Base-by-base conservation (phyloP, 2,888 invertebrate species). In the Eupithecia subumbrata region DNA sequence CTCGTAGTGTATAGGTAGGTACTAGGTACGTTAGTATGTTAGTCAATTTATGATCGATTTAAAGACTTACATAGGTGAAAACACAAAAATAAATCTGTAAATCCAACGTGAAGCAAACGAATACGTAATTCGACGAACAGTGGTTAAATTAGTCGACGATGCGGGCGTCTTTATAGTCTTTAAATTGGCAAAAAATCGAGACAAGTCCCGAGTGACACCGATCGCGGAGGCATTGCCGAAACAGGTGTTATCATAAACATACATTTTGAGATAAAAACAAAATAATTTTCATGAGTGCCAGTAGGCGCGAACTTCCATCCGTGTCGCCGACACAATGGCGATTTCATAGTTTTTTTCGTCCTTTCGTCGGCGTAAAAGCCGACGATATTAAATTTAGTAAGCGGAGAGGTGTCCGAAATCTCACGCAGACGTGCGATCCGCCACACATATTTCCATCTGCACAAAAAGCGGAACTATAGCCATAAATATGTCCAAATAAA, bases 401-500 rank as follows among this genome's bases (percentile, higher is more conserved):
- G 91, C 92, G 92, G 91, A 91, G 94, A 95, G 95, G 95, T 95
- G 95, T 95, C 94, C 92, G 91, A 94, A 95, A 93, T 95, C 95
- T 94, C 95, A 91, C 95, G 94, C 91, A 91, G 93, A 94, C 94
- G 95, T 94, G 95, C 94, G 94, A 95, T 91, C 94, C 95, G 95
- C 95, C 95, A 95, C 95, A 95, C 95, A 95, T 95, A 95, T 95
- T 95, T 95, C 92, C 95, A 92, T 92, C 92, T 84, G 86, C 90
- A 94, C 95, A 95, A 95, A 95, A 95, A 94, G 93, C 93, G 91
- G 94, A 95, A 94, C 95, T 94, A 94, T 94, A 93, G 94, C 95
- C 94, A 95, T 95, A 95, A 95, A 95, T 95, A 95, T 95, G 94
- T 95, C 94, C 93, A 94, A 95, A 94, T 93, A 94, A 94, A 94